phyloP scores from a whole-genome alignment of 2,888 invertebrate genomes.

The Willowsia nigromaculata region DNA sequence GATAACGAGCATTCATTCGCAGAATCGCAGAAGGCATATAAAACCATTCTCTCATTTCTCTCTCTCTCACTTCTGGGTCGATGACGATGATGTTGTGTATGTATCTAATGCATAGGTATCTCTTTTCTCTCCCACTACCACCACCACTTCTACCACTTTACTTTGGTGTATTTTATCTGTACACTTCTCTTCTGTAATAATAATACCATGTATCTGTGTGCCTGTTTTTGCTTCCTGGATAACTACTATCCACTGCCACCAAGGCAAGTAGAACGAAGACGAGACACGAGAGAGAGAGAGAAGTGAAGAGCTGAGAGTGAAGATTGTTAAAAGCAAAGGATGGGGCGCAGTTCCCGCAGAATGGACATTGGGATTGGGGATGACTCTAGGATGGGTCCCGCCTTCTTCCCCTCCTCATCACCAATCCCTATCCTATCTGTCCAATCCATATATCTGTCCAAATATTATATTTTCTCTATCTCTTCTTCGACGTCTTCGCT shows the following conservation, averaged over 20 bases:
- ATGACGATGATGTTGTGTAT: slow-evolving; percentile 58
- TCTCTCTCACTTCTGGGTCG: slow-evolving; percentile 53
- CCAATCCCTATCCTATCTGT: slow-evolving; percentile 75
- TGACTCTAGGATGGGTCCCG: slow-evolving; percentile 75
- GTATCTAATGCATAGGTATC: slow-evolving; percentile 63
- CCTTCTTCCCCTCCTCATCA: slow-evolving; percentile 75
- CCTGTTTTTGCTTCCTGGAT: slow-evolving; percentile 57
- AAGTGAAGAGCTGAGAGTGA: slow-evolving; percentile 59
- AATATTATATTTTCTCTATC: slow-evolving; percentile 67
- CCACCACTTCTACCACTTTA: background rate
- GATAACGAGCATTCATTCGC: slow-evolving; percentile 50
- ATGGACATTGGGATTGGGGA: slow-evolving; percentile 78
- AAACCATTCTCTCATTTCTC: slow-evolving; percentile 35
- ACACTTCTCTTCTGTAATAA: slow-evolving; percentile 25
- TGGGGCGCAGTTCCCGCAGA: slow-evolving; percentile 71
- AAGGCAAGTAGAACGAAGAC: slow-evolving; percentile 47
- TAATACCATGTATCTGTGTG: slow-evolving; percentile 43
- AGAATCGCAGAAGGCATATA: slow-evolving; percentile 39
- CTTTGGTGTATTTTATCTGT: slow-evolving; percentile 35
- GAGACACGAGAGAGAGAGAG: slow-evolving; percentile 55
- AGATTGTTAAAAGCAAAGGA: slow-evolving; percentile 70
- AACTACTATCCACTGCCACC: slow-evolving; percentile 49
- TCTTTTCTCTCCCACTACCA: slow-evolving; percentile 38
- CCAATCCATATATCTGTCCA: slow-evolving; percentile 67
- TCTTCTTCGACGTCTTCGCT: slow-evolving; percentile 62